phyloP scores from a whole-genome alignment of 30 jellyfish, hydroid and myxozoan genomes.

The Hydra vulgaris region DNA sequence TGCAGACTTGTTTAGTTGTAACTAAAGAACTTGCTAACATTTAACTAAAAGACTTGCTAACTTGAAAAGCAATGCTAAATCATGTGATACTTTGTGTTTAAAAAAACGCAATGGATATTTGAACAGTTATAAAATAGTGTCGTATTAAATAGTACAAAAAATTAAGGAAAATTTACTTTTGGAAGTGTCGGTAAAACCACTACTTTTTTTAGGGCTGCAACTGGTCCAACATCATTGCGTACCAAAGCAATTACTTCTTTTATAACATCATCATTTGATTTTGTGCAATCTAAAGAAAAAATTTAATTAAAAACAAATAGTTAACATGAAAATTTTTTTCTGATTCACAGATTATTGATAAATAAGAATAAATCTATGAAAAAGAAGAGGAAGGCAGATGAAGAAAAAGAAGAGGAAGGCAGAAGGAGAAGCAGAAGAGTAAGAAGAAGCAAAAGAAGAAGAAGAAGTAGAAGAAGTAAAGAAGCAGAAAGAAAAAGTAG shows the following conservation, averaged over 20 bases:
- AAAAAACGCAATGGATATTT: background rate
- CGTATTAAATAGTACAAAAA: too few species aligned
- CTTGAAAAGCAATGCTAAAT: too few species aligned
- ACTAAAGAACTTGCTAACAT: too few species aligned
- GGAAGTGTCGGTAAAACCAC: constrained; percentile 68
- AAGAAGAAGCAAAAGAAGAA: too few species aligned
- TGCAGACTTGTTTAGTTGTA: too few species aligned
- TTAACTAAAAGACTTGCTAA: too few species aligned
- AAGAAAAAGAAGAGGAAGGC: background rate
- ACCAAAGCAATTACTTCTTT: constrained; percentile 62
- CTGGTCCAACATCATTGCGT: constrained; percentile 84
- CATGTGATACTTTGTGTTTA: too few species aligned
- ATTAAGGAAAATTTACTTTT: constrained; percentile 34
- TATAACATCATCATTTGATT: constrained; percentile 46
- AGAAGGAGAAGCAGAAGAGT: background rate
- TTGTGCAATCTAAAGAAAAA: constrained; percentile 15
- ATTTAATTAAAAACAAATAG: background rate
- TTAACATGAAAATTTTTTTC: too few species aligned
- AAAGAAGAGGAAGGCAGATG: constrained; percentile 9
- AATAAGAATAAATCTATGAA: too few species aligned
- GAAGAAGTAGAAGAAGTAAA: constrained; percentile 6
- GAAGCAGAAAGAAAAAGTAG: constrained; percentile 6
- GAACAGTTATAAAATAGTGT: background rate
- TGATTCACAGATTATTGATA: too few species aligned
- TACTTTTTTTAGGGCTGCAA: constrained; percentile 59